Evolutionary conservation across 1,140 invertebrate species (phyloP), one percentile per base, ranked within the genome.

Genomic region (Papilio polytes): DNA sequence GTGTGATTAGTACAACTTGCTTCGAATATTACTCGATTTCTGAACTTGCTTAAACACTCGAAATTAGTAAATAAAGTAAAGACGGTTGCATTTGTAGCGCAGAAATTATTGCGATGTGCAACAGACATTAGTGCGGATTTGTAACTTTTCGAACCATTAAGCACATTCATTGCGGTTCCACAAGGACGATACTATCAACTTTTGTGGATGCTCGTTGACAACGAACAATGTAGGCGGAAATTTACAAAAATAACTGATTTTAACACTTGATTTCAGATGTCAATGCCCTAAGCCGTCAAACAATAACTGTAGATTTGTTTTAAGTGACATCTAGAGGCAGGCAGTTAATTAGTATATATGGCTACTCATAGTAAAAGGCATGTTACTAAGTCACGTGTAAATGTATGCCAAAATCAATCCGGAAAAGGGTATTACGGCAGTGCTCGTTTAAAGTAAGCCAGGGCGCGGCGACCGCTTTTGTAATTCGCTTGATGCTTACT

Each of bases 61-160:
- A n/a, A 26, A 70, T 70, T 36, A 70, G 26, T 70, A 18, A 70
- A 36, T 15, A 70, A 2, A 3, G 26, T 31, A 70, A 13, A 31
- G 63, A 31, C 26, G 12, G 26, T 76, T 76, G 46, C 74, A 76
- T 12, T 76, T 36, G 13, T 78, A 53, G 31, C 31, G 48, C 51
- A 66, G 53, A 63, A 63, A 66, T 41, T 63, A 22, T 66, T 66
- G 77, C 56, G 56, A 78, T 78, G 77, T 78, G 77, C 77, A 78
- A 78, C 56, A 78, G 59, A 63, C 77, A 78, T 78, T 78, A 78
- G 77, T 46, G 77, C 10, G 77, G 31, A 78, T 78, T 78, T 78
- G 77, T 78, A 78, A 78, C 77, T 78, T 66, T 78, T 78, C 53
- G 41, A 46, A 59, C 46, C 77, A 78, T 78, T 78, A 78, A 78